Conservation (phyloP, 2,797 vertebrate species). For the Darevskia nairensis region DNA sequence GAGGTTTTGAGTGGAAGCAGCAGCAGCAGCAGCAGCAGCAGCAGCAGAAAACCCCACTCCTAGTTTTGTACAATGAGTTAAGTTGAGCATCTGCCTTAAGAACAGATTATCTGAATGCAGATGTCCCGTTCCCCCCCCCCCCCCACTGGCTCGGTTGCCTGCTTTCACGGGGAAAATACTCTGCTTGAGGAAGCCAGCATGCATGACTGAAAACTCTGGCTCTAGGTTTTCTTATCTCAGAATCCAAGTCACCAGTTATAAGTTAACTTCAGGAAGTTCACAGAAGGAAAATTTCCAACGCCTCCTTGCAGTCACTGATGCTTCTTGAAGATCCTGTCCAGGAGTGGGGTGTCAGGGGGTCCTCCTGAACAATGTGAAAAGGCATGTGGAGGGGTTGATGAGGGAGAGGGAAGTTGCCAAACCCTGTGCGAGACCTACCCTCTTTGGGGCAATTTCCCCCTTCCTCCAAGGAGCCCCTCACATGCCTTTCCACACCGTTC, state of each 20-base stretch:
- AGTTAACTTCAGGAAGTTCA: neutral
- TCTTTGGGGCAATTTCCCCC: too few relatives aligned
- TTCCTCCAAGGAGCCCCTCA: too few relatives aligned
- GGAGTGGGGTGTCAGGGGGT: too few relatives aligned
- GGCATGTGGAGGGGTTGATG: neutral
- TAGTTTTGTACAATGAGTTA: neutral
- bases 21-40: too few relatives aligned
- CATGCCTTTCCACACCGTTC: too few relatives aligned
- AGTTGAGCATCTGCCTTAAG: neutral
- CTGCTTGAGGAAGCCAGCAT: neutral
- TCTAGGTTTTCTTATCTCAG: neutral
- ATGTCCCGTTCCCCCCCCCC: neutral
- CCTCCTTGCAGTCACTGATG: neutral
- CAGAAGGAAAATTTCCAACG: neutral
- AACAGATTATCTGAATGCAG: neutral
- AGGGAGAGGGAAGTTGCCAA: too few relatives aligned
- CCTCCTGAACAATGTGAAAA: neutral
- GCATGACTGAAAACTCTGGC: neutral
- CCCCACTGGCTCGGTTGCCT: neutral
- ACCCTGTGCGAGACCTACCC: too few relatives aligned
- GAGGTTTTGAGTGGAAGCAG: neutral
- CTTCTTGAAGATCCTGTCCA: too few relatives aligned
- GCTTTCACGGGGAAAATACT: neutral
- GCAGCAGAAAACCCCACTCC: neutral
- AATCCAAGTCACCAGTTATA: too few relatives aligned